phyloP scores from a whole-genome alignment of 2,113 vertebrate genomes.

The Equus quagga region DNA sequence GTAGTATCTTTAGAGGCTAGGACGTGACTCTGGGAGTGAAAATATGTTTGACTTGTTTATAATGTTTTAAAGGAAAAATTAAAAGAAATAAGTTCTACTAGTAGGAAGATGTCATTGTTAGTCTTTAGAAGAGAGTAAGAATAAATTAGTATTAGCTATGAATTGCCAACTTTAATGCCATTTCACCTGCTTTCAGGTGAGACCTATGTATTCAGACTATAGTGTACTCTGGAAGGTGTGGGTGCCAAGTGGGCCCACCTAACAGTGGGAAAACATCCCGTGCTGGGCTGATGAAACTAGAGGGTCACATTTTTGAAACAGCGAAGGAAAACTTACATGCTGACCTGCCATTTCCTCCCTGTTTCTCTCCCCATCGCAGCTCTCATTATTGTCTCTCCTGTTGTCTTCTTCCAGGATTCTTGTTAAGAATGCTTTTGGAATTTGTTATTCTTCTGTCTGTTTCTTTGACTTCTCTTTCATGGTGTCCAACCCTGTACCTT shows the following conservation, averaged over 20 bases:
- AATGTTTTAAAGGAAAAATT: not conserved
- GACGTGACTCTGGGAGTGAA: not conserved
- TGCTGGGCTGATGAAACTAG: not conserved
- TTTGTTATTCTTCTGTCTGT: not conserved
- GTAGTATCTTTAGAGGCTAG: conserved; percentile 71
- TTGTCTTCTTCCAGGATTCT: not conserved
- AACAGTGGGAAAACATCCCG: not conserved
- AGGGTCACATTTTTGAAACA: not conserved
- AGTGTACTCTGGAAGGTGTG: fast-evolving
- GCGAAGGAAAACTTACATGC: not conserved
- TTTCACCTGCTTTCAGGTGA: not conserved
- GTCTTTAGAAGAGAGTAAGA: not conserved
- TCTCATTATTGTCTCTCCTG: not conserved
- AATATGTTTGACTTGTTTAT: conserved; percentile 3
- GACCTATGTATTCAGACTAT: not conserved
- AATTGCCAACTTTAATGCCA: not conserved
- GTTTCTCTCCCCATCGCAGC: not conserved
- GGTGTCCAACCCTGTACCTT: not conserved
- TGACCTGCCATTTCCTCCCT: fast-evolving
- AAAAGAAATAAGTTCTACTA: not conserved
- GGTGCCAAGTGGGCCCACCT: fast-evolving
- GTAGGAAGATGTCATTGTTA: not conserved
- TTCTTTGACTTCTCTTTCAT: not conserved
- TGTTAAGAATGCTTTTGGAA: not conserved
- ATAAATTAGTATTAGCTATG: not conserved